phyloP scores from a whole-genome alignment of 2,797 vertebrate genomes.

The Perodicticus potto region DNA sequence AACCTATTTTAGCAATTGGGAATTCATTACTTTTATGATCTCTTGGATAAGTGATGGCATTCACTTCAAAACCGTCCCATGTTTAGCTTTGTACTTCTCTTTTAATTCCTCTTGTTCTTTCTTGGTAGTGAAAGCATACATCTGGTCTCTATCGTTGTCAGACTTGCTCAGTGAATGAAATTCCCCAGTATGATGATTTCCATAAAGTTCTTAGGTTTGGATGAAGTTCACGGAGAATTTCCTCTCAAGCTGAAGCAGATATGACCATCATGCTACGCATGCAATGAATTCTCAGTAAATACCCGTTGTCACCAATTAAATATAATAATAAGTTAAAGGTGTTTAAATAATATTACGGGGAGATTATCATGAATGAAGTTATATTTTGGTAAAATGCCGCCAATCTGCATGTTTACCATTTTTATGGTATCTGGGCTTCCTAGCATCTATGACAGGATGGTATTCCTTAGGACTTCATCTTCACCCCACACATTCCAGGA shows the following conservation, averaged over 20 bases:
- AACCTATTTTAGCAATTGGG: not conserved
- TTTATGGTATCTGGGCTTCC: not conserved
- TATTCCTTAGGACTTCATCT: not conserved
- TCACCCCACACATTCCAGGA: not conserved
- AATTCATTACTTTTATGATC: conserved; percentile 32
- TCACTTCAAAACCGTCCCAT: not conserved
- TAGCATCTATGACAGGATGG: not conserved
- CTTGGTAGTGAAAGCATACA: not conserved
- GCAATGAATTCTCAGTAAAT: not conserved
- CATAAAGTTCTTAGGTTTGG: not conserved
- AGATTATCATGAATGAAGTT: not conserved
- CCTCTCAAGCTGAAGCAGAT: not conserved
- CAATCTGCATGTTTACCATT: not conserved
- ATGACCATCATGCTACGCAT: not conserved
- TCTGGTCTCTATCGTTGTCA: not conserved
- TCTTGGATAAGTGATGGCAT: not conserved
- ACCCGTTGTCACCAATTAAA: not conserved
- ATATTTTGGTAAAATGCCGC: not conserved
- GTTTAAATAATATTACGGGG: not conserved
- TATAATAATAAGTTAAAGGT: not conserved
- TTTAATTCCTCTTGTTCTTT: conserved; percentile 34
- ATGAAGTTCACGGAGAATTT: not conserved
- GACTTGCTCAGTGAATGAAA: not conserved
- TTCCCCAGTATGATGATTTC: not conserved
- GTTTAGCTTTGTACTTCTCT: not conserved